Percentiles rank a stretch among this genome's conserved stretches.
These are phyloP conservation scores for Torymus aiolomorphi DNA, from an alignment of 2,888 invertebrate species.

Conservation along the genomic window DNA sequence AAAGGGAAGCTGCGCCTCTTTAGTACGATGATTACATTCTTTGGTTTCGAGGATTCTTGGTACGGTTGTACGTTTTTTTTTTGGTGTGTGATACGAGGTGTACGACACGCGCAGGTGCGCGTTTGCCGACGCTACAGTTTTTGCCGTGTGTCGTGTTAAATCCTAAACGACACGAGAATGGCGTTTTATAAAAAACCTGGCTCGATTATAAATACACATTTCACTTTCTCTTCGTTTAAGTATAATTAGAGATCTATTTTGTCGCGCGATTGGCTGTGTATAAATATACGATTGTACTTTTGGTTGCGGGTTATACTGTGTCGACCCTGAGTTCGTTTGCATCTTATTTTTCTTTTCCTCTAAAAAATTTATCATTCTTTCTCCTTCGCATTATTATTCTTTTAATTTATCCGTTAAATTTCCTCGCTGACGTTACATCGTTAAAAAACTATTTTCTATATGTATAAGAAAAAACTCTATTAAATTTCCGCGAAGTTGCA, in stretches of 20 bases:
- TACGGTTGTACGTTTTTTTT: not conserved
- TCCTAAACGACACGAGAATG: conserved; percentile 4
- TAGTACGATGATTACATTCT: conserved; percentile 25
- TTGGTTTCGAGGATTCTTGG: conserved; percentile 53
- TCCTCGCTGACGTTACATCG: conserved; percentile 55
- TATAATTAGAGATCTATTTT: conserved; percentile 53
- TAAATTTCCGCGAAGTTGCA: conserved; percentile 35
- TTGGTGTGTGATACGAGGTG: conserved; percentile 4
- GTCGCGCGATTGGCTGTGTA: conserved; percentile 72
- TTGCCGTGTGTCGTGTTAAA: not conserved
- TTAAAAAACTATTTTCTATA: conserved; percentile 47
- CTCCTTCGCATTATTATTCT: not conserved
- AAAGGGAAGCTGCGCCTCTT: conserved; percentile 16
- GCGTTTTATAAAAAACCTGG: conserved; percentile 28
- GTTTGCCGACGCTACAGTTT: not conserved
- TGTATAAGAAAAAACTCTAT: conserved; percentile 9
- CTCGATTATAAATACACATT: conserved; percentile 29
- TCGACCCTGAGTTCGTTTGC: conserved; percentile 73
- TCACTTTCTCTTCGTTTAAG: conserved; percentile 20
- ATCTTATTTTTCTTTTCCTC: conserved; percentile 35
- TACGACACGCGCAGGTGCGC: conserved; percentile 7
- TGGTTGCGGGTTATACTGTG: conserved; percentile 73
- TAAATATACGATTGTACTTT: conserved; percentile 74
- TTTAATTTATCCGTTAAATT: conserved; percentile 4
- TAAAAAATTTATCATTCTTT: conserved; percentile 4